Base-by-base conservation (phyloP, 2,797 vertebrate species). In the Myiotriccus ornatus region DNA sequence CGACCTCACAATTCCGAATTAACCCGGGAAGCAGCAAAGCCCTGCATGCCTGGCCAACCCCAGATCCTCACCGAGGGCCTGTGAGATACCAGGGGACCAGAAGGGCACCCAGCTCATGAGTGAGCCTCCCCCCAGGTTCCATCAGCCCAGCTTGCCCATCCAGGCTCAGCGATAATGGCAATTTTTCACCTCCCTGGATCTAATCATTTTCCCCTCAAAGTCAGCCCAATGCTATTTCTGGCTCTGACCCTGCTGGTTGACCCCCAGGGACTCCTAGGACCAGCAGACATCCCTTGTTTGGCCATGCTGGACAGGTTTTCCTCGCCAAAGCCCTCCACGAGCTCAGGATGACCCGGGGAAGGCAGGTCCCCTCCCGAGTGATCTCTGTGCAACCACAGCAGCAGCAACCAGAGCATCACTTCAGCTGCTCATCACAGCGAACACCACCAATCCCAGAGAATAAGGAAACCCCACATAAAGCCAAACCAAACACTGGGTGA, bases 1-100 rank as follows among this genome's bases (percentile, higher is more conserved):
- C 5, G 0, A 11, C 13, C 1, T 0, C 21, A 6, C 17, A 43
- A 4, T 9, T 50, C 25, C 6, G n/a, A 69, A 27, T 8, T 22
- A 47, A 47, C 3, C 7, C 7, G 34, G 34, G 4, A 60, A 68
- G 11, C 22, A 84, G 46, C 60, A 60, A 83, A 90, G 73, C 22
- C 39, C 30, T 28, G 37, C 7, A 0, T 3, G 27, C 44, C 52
- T 50, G 35, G 22, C 6, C 47, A 62, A 37, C 32, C 14, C 74
- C 2, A 53, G 34, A 43, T 43, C 20, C 24, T 69, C 10, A n/a
- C 9, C 11, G 43, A 28, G 10, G 32, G 6, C 23, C 55, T 34
- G 32, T 46, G 49, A 64, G 60, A 56, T 37, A 64, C 18, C 20
- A 32, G 11, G 37, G 47, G 69, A 46, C 18, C n/a, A 63, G 22